These are phyloP conservation scores for Anorthoa munda DNA, from an alignment of 2,888 invertebrate species.

Conservation along the genomic window DNA sequence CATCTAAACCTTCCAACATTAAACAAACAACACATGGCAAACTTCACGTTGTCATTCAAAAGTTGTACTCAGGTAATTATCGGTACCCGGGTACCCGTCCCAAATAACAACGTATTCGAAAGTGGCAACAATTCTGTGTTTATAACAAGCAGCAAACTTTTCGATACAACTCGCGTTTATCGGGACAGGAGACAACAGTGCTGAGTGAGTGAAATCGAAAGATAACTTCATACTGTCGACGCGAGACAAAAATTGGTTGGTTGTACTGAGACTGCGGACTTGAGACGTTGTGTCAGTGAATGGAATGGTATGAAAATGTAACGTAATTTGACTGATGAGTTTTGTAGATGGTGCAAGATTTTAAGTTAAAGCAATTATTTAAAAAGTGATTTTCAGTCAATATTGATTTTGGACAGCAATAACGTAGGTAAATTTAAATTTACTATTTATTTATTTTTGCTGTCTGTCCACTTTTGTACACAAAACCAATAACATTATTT, in stretches of 20 bases:
- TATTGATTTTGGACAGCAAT: neutral
- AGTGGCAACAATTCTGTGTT: conserved; percentile 52
- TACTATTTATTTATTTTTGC: too few relatives aligned
- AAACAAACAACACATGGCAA: conserved; percentile 31
- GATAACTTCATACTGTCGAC: conserved; percentile 74
- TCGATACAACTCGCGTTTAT: conserved; percentile 60
- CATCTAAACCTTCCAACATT: neutral
- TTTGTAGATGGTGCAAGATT: neutral
- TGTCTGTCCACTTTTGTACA: too few relatives aligned
- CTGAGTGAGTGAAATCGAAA: conserved; percentile 74
- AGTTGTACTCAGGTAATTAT: conserved; percentile 52
- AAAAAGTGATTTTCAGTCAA: neutral
- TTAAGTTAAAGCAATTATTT: neutral
- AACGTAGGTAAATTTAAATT: too few relatives aligned
- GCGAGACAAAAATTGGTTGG: conserved; percentile 53
- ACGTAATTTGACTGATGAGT: neutral
- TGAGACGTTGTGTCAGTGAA: neutral
- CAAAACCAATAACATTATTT: too few relatives aligned
- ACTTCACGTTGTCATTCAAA: conserved; percentile 50
- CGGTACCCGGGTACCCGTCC: conserved; percentile 24
- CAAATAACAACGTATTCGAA: conserved; percentile 42
- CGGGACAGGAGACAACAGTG: conserved; percentile 58
- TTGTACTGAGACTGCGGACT: conserved; percentile 49
- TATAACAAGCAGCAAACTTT: conserved; percentile 61
- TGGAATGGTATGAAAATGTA: neutral